phyloP scores from a whole-genome alignment of 2,113 vertebrate species.

The Epinephelus moara region DNA sequence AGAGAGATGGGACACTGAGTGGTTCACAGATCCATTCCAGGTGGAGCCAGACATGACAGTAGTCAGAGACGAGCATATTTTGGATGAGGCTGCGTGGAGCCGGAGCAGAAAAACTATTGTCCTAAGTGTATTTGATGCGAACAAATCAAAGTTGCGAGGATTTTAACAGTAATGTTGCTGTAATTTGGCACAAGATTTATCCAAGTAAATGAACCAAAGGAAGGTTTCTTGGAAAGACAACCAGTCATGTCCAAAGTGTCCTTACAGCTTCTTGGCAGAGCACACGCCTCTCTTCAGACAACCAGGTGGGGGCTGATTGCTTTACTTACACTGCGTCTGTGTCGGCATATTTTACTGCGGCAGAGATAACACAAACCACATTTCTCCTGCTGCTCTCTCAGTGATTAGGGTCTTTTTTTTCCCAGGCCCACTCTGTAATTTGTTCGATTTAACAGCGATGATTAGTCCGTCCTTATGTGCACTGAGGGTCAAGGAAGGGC shows the following conservation, averaged over 20 bases:
- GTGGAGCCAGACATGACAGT: not conserved
- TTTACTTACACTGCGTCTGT: not conserved
- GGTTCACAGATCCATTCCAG: not conserved
- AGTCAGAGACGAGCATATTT: no score
- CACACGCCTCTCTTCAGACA: slow-evolving; percentile 2
- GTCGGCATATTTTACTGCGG: not conserved
- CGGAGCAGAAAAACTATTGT: no score
- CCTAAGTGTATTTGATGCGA: not conserved
- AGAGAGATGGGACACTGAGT: not conserved
- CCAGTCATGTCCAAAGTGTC: not conserved
- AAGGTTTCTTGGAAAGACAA: not conserved
- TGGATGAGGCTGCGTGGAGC: no score
- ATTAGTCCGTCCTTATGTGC: slow-evolving; percentile 34
- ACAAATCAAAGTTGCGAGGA: not conserved
- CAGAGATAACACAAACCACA: slow-evolving; percentile 1
- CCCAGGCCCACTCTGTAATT: slow-evolving; percentile 1
- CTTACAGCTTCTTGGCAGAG: not conserved
- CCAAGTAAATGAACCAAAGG: not conserved
- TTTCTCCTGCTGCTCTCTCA: slow-evolving; percentile 7
- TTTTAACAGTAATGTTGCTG: not conserved
- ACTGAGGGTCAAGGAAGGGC: not conserved
- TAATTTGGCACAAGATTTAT: not conserved
- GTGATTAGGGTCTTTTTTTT: slow-evolving; percentile 7
- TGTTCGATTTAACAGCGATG: not conserved
- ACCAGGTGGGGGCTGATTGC: slow-evolving; percentile 9